Percentiles rank a stretch among this genome's conserved stretches.
phyloP scores from a whole-genome alignment of 2,888 invertebrate genomes.

The Tipula helvola region DNA sequence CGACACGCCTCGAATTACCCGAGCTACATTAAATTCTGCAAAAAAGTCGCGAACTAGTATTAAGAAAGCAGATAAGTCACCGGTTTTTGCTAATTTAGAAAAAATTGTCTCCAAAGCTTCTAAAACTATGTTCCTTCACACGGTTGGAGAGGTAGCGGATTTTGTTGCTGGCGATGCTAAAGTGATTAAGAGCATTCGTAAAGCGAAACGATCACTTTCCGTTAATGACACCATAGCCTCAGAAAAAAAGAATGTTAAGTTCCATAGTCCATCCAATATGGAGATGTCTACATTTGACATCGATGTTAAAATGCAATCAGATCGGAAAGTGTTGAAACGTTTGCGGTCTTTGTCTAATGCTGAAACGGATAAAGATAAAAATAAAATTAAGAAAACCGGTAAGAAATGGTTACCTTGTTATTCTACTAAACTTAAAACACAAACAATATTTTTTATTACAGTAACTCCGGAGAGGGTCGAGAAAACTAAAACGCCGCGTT shows the following conservation, averaged over 20 bases:
- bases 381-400: neutral
- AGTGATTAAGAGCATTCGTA: constrained; percentile 19
- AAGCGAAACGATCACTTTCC: constrained; percentile 24
- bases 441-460: neutral
- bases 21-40: neutral
- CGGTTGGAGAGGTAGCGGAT: neutral
- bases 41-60: neutral
- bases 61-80: neutral
- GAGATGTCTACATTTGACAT: constrained; percentile 21
- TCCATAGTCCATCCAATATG: constrained; percentile 25
- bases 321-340: constrained; percentile 16
- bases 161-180: neutral
- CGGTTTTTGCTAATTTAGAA: neutral
- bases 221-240: constrained; percentile 17
- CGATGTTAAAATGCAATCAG: neutral
- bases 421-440: neutral
- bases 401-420: neutral
- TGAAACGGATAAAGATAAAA: constrained; percentile 17
- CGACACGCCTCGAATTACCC: neutral
- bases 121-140: neutral
- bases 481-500: neutral
- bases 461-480: neutral
- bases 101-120: neutral
- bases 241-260: constrained; percentile 22
- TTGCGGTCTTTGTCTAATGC: constrained; percentile 28